phyloP scores from a whole-genome alignment of 2,888 invertebrate genomes.

The Vesta saturnalis region DNA sequence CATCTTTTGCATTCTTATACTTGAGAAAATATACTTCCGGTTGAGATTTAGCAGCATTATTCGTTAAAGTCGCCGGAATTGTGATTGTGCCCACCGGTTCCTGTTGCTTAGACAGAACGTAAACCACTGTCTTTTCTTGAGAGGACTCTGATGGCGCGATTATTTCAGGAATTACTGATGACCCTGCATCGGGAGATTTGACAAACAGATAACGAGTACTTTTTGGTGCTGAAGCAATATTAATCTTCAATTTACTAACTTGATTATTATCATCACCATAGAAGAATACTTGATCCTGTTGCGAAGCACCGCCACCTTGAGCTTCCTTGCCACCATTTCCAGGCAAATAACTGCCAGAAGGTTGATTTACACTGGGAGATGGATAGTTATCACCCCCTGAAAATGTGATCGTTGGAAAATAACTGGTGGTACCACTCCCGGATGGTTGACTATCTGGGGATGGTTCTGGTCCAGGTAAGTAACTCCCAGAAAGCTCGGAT shows the following conservation, averaged over 20 bases:
- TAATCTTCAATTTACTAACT: background rate
- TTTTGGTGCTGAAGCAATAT: background rate
- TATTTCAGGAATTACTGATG: background rate
- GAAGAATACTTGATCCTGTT: background rate
- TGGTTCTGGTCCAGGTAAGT: background rate
- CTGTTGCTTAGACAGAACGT: conserved; percentile 10
- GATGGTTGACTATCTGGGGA: background rate
- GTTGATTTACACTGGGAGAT: background rate
- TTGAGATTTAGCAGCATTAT: background rate
- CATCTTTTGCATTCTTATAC: background rate
- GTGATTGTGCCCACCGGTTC: background rate
- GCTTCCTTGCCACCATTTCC: background rate
- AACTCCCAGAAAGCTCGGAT: background rate
- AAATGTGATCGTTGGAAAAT: no score
- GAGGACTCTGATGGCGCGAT: background rate
- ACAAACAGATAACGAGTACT: background rate
- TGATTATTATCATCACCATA: background rate
- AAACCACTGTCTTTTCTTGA: background rate
- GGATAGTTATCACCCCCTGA: no score
- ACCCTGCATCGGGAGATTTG: background rate
- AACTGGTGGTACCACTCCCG: background rate
- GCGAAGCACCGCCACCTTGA: background rate
- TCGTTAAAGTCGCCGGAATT: background rate
- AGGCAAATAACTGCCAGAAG: background rate
- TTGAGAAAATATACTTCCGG: background rate